Evolutionary conservation across 2,113 vertebrate species (phyloP), one percentile per base, ranked within the genome.

Genomic region (Mola mola): DNA sequence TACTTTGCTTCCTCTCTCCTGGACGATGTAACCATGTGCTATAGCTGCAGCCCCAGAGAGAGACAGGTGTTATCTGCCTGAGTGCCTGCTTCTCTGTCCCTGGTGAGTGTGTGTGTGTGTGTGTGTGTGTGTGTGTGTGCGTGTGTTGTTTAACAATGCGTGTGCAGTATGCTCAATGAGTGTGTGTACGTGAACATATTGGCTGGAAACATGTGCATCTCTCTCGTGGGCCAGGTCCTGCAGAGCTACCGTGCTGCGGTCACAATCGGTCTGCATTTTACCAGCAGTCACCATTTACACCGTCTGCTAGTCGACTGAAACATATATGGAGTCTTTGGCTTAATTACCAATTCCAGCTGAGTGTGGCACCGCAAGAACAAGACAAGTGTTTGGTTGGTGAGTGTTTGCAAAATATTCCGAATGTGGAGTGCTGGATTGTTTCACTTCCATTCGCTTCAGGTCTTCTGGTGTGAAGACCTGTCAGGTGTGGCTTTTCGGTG

Each of bases 231-330:
- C 81, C 83, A 87, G 75, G 56, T 79, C 83, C 70, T 76, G 72
- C 72, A 55, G 79, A 73, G 85, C 21, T 40, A 5, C 47, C 79
- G 3, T 76, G 83, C 79, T 75, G 81, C 36, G 76, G 71, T 87
- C 87, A 72, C 87, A 78, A 78, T 87, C 43, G 47, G 60, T 43
- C 65, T 62, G 59, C 52, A 51, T 82, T 86, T 75, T 75, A 86
- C 42, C 85, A 84, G 83, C 79, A 66, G 82, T 67, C 56, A 79
- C 77, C 79, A 71, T 83, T 87, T 83, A 81, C 63, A 74, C 85
- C 76, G 83, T 87, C 85, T 86, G 85, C 82, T 72, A 59, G 77
- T 70, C 43, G 43, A 53, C 77, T 17, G 44, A 75, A 79, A 60
- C 52, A 57, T 66, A 33, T 47, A 71, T 38, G 21, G 55, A 53